Evolutionary conservation across 2,113 vertebrate species (phyloP).

Genomic region (Rattus norvegicus): GRCr8 NC_086022.1:32871001-32871500

Average conservation of each 20-base stretch:
- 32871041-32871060: background rate
- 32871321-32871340: background rate
- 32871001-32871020: background rate
- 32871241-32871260: conserved; percentile 1
- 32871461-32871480: background rate
- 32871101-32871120: background rate
- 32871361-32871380: background rate
- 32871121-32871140: background rate
- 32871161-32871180: background rate
- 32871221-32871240: conserved; percentile 48
- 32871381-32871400: background rate
- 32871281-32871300: background rate
- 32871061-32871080: conserved; percentile 12
- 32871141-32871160: conserved; percentile 50
- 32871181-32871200: conserved; percentile 14
- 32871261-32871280: background rate
- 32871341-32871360: background rate
- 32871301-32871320: background rate
- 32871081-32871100: background rate
- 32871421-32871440: background rate
- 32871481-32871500: background rate
- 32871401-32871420: background rate
- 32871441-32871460: background rate
- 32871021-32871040: background rate
- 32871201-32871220: background rate